These are phyloP conservation scores for Sebastes variabilis DNA, from an alignment of 2,797 vertebrate species.

Conservation along the genomic window DNA sequence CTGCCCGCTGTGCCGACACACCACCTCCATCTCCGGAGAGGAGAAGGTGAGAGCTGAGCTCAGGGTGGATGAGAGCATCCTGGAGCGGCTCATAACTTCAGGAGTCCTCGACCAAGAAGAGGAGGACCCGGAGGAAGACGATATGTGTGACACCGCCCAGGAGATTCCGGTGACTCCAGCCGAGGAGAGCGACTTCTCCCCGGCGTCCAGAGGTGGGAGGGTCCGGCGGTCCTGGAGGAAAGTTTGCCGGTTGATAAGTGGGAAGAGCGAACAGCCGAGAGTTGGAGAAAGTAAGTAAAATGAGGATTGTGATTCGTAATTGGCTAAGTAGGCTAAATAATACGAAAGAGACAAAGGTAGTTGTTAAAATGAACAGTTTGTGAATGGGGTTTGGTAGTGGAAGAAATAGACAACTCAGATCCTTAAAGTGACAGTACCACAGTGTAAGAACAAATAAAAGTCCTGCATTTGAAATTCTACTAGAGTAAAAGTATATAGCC, in stretches of 20 bases:
- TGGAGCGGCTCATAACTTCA: slow-evolving; percentile 54
- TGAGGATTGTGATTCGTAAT: neutral
- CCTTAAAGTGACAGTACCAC: too few species aligned
- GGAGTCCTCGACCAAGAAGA: slow-evolving; percentile 46
- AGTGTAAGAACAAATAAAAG: too few species aligned
- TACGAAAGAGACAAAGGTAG: neutral
- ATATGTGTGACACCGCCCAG: neutral
- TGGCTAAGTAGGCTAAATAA: neutral
- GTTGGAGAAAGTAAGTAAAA: slow-evolving; percentile 51
- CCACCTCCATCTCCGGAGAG: slow-evolving; percentile 50
- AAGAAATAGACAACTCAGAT: too few species aligned
- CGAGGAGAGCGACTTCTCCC: slow-evolving; percentile 23
- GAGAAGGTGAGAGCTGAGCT: slow-evolving; percentile 52
- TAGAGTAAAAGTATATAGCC: too few species aligned
- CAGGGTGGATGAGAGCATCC: slow-evolving; percentile 68
- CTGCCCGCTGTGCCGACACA: slow-evolving; percentile 79
- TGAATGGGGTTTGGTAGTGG: neutral
- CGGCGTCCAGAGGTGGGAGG: slow-evolving; percentile 27
- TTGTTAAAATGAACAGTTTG: neutral
- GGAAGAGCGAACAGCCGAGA: neutral
- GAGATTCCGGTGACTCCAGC: neutral
- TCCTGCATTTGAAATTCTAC: too few species aligned
- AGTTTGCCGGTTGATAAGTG: slow-evolving; percentile 50
- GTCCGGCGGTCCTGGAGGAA: slow-evolving; percentile 53
- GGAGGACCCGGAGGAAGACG: neutral